A percentile compares a stretch with the other conserved stretches of the same genome.
These are phyloP conservation scores for Cyclopterus lumpus DNA, from an alignment of 2,797 vertebrate species.

Conservation along the genomic window DNA sequence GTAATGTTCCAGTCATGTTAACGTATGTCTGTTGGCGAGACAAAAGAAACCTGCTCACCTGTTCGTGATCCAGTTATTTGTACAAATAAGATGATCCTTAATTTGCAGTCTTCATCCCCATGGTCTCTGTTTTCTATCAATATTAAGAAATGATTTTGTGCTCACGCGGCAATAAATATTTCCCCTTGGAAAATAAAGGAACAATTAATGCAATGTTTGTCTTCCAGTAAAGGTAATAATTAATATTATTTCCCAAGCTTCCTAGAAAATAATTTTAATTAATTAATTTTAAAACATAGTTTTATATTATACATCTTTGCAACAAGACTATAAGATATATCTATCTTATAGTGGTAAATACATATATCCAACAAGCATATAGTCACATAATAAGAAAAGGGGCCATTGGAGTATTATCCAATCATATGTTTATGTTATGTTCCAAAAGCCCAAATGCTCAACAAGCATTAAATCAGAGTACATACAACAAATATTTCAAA, in stretches of 20 bases:
- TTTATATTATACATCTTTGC: background rate
- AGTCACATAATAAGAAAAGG: background rate
- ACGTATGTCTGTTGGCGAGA: too few species aligned
- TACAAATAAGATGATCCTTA: background rate
- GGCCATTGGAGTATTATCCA: background rate
- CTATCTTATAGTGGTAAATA: background rate
- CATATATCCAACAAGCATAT: background rate
- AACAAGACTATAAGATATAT: background rate
- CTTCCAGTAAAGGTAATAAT: too few species aligned
- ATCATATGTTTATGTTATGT: background rate
- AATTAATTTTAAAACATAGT: too few species aligned
- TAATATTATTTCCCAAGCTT: too few species aligned
- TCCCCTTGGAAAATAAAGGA: too few species aligned
- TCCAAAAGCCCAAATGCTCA: conserved; percentile 6
- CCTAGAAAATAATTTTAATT: too few species aligned
- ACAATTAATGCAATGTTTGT: too few species aligned
- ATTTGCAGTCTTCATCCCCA: background rate
- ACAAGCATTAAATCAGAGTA: conserved; percentile 14
- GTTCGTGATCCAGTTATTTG: too few species aligned
- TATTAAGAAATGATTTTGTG: background rate
- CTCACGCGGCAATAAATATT: background rate
- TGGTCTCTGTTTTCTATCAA: background rate
- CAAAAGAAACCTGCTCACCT: too few species aligned
- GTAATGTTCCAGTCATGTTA: too few species aligned
- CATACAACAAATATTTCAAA: background rate